Base-by-base conservation (phyloP, 2,797 vertebrate genomes). In the Danio albolineatus region DNA sequence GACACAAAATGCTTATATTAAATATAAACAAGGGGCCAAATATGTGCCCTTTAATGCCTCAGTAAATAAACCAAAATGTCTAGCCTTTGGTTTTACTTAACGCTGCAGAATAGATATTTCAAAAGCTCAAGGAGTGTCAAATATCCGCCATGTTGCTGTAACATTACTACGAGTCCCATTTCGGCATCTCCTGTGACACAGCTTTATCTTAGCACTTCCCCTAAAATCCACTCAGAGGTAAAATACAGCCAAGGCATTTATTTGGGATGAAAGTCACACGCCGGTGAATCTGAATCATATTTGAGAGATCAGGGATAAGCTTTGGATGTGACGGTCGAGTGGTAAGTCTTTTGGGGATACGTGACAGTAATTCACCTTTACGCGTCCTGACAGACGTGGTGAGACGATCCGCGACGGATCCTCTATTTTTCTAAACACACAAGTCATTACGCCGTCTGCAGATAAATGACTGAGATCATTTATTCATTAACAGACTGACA, bases 391-490 rank as follows among this genome's bases (percentile, higher is more conserved):
- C 67, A 79, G 57, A 71, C 2, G 66, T 36, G 59, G 14, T 53
- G 16, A 72, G 57, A 72, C 0, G 14, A 28, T 72, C 36, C 14
- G 12, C 48, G 2, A 44, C 8, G 6, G 48, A 62, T 54, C 62
- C 57, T 13, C 17, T 28, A 54, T 54, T 28, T 6, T 71, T 78
- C 44, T 21, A 48, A 74, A 74, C 72, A 61, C 28, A 74, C 72
- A 61, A 61, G 44, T 51, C 54, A 60, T 75, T 62, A 64, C 28
- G 28, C 28, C 28, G 28, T 61, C 14, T 39, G 19, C 12, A 38
- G 44, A 81, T 78, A 78, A 78, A 81, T 77, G 82, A 72, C 77
- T 73, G 77, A 38, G 67, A 43, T 86, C 13, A 80, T 81, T 80
- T 84, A 49, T 72, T 86, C 43, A 48, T 78, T 65, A 73, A 59